Evolutionary conservation across 2,888 invertebrate species (phyloP).

Genomic region (Bruchidius siliquastri): DNA sequence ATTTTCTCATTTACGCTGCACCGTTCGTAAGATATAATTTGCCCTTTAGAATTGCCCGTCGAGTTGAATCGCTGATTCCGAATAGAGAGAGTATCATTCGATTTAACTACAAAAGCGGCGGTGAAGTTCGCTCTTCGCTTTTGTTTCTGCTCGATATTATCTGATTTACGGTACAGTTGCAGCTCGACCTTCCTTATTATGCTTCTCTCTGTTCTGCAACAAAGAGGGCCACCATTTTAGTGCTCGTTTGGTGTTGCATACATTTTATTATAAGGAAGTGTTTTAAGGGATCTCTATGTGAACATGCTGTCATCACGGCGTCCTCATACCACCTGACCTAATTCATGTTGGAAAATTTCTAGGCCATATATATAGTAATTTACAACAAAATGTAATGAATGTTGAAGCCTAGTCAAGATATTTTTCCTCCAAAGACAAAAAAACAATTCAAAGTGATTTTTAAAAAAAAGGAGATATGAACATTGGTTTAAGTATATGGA

Average conservation of each 20-base stretch:
- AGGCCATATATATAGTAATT: too few species aligned
- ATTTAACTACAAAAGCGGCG: neutral
- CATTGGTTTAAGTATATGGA: too few species aligned
- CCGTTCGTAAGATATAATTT: neutral
- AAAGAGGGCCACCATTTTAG: neutral
- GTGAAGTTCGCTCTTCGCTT: neutral
- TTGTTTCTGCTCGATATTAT: neutral
- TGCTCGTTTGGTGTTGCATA: neutral
- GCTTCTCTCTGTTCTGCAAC: neutral
- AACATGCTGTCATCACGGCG: too few species aligned
- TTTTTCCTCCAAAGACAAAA: too few species aligned
- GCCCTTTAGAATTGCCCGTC: neutral
- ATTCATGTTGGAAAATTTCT: too few species aligned
- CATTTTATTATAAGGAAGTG: too few species aligned
- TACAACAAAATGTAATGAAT: too few species aligned
- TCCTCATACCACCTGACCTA: too few species aligned
- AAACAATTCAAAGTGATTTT: too few species aligned
- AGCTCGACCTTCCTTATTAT: neutral
- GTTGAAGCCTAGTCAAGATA: too few species aligned
- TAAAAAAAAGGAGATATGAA: too few species aligned
- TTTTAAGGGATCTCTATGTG: too few species aligned
- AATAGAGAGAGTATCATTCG: neutral
- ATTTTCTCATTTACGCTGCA: neutral
- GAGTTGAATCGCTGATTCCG: neutral
- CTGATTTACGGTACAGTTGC: neutral